A percentile compares a stretch with the other conserved stretches of the same genome.
Evolutionary conservation across 2,113 vertebrate genomes (phyloP).

Genomic region (Redunca redunca): DNA sequence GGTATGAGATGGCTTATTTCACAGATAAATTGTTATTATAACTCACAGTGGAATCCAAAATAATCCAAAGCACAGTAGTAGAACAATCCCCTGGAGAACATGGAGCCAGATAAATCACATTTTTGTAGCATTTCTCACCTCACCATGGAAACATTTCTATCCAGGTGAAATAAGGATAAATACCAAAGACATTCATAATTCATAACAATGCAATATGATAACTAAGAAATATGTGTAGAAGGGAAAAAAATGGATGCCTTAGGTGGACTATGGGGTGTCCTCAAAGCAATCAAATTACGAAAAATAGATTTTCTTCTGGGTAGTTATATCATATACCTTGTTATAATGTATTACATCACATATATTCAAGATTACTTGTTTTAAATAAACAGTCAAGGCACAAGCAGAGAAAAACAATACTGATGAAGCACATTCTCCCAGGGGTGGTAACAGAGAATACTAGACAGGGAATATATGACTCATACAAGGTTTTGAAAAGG

Average conservation of each 20-base stretch:
- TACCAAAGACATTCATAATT: slow-evolving; percentile 3
- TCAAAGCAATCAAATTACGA: not conserved
- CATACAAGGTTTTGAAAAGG: not conserved
- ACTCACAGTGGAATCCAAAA: slow-evolving; percentile 51
- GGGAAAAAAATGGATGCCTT: not conserved
- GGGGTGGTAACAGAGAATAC: not conserved
- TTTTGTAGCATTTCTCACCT: slow-evolving; percentile 22
- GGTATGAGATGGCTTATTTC: slow-evolving; percentile 47
- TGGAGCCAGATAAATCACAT: slow-evolving; percentile 38
- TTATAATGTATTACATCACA: not conserved
- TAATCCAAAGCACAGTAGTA: slow-evolving; percentile 42
- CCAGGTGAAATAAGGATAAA: slow-evolving; percentile 20
- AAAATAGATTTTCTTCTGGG: not conserved
- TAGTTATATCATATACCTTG: not conserved
- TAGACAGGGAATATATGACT: not conserved
- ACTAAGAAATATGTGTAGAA: not conserved
- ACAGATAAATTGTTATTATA: slow-evolving; percentile 63
- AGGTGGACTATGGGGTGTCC: not conserved
- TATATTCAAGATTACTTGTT: not conserved
- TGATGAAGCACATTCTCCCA: not conserved
- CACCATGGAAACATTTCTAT: slow-evolving; percentile 36
- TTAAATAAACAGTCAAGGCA: not conserved
- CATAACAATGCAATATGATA: not conserved
- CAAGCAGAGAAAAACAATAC: not conserved
- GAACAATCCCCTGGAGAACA: slow-evolving; percentile 27